phyloP scores from a whole-genome alignment of 1,140 invertebrate species.

The Ceratoteleas bidentatus region DNA sequence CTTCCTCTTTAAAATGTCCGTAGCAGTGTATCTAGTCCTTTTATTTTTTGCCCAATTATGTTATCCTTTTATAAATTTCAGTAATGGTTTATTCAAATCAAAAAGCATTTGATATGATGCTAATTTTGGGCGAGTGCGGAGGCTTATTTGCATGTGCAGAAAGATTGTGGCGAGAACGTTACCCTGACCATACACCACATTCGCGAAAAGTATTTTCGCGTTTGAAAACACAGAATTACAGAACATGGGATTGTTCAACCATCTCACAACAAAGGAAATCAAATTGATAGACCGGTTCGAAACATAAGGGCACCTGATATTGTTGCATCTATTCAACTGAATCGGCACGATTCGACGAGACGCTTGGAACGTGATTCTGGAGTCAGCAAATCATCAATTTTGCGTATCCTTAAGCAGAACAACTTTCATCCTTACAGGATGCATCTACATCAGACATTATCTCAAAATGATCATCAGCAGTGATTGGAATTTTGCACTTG shows the following conservation, averaged over 20 bases:
- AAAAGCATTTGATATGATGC: conserved; percentile 10
- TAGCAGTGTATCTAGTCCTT: too few relatives aligned
- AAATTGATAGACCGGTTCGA: conserved; percentile 7
- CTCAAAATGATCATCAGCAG: background rate
- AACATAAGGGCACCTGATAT: conserved; percentile 11
- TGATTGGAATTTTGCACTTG: conserved; percentile 33
- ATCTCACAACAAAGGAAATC: conserved; percentile 12
- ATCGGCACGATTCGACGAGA: conserved; percentile 1
- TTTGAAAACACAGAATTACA: conserved; percentile 2
- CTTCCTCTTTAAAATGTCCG: too few relatives aligned
- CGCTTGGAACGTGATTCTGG: conserved; percentile 4
- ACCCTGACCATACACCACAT: conserved; percentile 5
- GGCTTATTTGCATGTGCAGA: conserved; percentile 1
- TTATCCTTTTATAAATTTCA: too few relatives aligned
- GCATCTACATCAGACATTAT: conserved; percentile 1
- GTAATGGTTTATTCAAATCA: background rate
- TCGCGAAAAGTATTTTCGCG: conserved; percentile 17
- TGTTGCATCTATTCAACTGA: conserved; percentile 17
- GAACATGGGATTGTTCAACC: conserved; percentile 9
- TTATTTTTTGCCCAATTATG: too few relatives aligned
- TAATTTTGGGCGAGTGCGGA: conserved; percentile 7
- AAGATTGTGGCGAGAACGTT: conserved; percentile 15
- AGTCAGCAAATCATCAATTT: background rate
- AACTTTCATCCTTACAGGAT: conserved; percentile 30
- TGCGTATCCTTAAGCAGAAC: conserved; percentile 14